Base-by-base conservation (phyloP, 2,797 vertebrate genomes). In the Heliangelus exortis region DNA sequence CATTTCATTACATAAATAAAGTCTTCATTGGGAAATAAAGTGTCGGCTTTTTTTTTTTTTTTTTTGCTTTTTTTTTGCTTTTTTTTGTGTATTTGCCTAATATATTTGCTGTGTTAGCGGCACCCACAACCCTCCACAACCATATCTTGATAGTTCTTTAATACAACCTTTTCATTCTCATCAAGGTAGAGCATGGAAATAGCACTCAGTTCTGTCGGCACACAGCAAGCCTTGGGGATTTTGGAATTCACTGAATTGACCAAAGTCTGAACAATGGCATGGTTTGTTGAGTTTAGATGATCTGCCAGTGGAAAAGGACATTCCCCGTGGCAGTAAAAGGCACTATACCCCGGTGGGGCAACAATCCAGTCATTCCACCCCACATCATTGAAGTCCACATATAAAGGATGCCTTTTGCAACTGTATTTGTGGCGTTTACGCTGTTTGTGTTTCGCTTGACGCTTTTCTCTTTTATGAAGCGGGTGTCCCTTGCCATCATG, bases 331-430 rank as follows among this genome's bases (percentile, higher is more conserved):
- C 99, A 99, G 96, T 99, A 99, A 98, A 99, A 99, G 96, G 99
- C 99, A 77, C 99, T 98, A 95, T 99, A 99, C 89, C 99, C 99
- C 0, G 99, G 99, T 1, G 99, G 99, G 41, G 99, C 99, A 96
- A 99, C 99, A 92, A 99, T 99, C 99, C 99, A 99, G 98, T 99
- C 99, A 93, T 99, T 99, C 99, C 99, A 99, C 82, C 99, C 99
- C 97, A 99, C 99, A 8, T 99, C 99, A 65, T 99, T 99, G 97
- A 99, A 99, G 98, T 99, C 99, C 97, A 99, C 99, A 12, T 99
- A 99, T 36, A 99, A 98, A 43, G 98, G 98, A 80, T 99, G 99
- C 94, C 99, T 98, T 96, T 99, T 99, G 96, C 99, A 99, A 98
- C 98, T 99, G 77, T 98, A 98, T 96, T 99, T 99, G 92, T 98